These are phyloP conservation scores for Falco naumanni DNA, from an alignment of 2,797 vertebrate genomes.

Conservation along the genomic window DNA sequence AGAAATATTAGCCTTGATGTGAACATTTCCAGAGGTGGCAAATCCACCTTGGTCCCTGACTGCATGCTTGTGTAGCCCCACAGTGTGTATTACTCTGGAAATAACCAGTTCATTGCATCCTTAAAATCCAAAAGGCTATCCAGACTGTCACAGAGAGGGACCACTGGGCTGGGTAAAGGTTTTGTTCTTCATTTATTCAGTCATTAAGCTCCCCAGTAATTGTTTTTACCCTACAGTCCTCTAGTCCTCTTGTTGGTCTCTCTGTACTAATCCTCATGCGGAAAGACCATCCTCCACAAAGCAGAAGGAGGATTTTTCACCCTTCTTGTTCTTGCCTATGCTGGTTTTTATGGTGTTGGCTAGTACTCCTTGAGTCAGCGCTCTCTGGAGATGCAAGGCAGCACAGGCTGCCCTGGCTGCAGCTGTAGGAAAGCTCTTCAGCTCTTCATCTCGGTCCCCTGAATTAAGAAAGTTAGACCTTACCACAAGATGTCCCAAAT, in stretches of 20 bases:
- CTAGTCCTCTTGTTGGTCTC: background rate
- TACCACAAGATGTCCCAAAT: background rate
- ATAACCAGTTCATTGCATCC: background rate
- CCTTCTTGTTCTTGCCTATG: background rate
- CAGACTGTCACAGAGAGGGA: background rate
- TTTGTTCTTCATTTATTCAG: background rate
- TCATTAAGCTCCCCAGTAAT: background rate
- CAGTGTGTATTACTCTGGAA: background rate
- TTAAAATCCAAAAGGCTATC: background rate
- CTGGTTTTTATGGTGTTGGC: background rate
- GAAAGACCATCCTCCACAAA: background rate
- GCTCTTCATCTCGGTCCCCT: background rate
- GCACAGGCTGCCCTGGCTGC: background rate
- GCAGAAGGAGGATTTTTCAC: background rate
- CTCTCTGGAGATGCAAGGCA: background rate
- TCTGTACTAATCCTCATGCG: background rate
- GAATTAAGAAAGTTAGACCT: background rate
- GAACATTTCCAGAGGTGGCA: background rate
- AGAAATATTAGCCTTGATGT: background rate
- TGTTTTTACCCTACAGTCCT: background rate
- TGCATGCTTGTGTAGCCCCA: background rate
- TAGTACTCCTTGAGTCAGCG: background rate
- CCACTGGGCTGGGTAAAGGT: background rate
- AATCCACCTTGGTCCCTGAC: background rate
- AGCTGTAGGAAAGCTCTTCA: background rate